phyloP scores from a whole-genome alignment of 2,113 vertebrate genomes.

The Apaloderma vittatum region DNA sequence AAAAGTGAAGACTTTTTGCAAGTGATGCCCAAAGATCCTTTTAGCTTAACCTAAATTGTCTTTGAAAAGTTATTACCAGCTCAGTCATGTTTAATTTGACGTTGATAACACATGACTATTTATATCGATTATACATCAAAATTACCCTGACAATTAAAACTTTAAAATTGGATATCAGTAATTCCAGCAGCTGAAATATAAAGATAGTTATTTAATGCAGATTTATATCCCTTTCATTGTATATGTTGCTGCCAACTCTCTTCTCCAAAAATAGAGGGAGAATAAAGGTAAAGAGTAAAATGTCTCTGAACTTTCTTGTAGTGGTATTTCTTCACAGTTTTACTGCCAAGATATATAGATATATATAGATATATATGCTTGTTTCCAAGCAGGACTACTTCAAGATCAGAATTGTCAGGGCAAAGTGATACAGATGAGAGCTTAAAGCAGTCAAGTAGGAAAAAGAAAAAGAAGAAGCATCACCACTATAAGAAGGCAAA shows the following conservation, averaged over 20 bases:
- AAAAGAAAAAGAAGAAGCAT: slow-evolving; percentile 85
- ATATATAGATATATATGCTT: neutral
- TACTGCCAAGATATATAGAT: neutral
- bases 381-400: slow-evolving; percentile 63
- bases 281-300: neutral
- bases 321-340: neutral
- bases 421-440: slow-evolving; percentile 57
- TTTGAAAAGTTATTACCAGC: neutral
- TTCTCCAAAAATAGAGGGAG: neutral
- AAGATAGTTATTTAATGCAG: neutral
- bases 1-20: neutral
- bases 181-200: neutral
- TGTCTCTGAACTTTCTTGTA: neutral
- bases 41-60: neutral
- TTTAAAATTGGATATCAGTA: neutral
- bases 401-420: slow-evolving; percentile 59
- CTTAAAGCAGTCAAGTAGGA: slow-evolving; percentile 77
- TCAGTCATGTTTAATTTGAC: neutral
- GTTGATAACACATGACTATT: neutral
- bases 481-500: slow-evolving; percentile 71
- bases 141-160: neutral
- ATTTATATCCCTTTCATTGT: neutral
- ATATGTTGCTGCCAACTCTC: neutral
- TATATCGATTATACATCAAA: neutral
- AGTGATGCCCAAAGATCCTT: neutral